Evolutionary conservation across 2,888 invertebrate species (phyloP).

Genomic region (Ectemnius continuus): DNA sequence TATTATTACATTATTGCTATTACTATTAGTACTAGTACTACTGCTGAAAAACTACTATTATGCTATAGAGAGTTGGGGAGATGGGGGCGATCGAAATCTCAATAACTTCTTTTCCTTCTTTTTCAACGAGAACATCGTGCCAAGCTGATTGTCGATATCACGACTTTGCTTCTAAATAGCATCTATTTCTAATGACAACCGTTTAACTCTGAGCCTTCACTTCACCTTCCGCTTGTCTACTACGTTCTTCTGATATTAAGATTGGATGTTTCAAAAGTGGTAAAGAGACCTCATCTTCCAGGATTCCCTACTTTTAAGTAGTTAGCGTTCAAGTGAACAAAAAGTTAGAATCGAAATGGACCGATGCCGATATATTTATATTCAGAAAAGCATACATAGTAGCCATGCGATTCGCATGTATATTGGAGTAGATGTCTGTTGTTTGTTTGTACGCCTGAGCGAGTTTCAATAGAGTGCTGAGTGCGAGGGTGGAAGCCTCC

Average conservation of each 20-base stretch:
- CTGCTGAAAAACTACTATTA: constrained; percentile 56
- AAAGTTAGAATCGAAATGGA: constrained; percentile 58
- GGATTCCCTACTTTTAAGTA: constrained; percentile 52
- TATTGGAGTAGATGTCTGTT: constrained; percentile 63
- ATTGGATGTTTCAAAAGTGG: too few species aligned
- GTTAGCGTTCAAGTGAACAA: constrained; percentile 56
- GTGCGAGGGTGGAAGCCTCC: constrained; percentile 32
- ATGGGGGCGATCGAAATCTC: constrained; percentile 31
- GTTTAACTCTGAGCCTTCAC: too few species aligned
- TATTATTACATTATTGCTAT: constrained; percentile 63
- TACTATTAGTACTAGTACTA: constrained; percentile 60
- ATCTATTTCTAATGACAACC: too few species aligned
- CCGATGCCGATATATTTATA: constrained; percentile 71
- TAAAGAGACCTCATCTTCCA: constrained; percentile 39
- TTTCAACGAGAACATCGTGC: constrained; percentile 5
- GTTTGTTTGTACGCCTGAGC: constrained; percentile 60
- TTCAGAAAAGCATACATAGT: constrained; percentile 61
- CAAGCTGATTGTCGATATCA: background rate
- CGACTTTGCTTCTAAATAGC: background rate
- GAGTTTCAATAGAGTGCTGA: constrained; percentile 43
- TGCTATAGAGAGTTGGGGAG: constrained; percentile 50
- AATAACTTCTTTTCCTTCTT: background rate
- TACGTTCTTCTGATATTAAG: too few species aligned
- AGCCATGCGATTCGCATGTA: constrained; percentile 58
- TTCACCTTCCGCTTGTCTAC: background rate